Evolutionary conservation across 1,140 invertebrate genomes (phyloP).

Genomic region (Drosophila triauraria): DNA sequence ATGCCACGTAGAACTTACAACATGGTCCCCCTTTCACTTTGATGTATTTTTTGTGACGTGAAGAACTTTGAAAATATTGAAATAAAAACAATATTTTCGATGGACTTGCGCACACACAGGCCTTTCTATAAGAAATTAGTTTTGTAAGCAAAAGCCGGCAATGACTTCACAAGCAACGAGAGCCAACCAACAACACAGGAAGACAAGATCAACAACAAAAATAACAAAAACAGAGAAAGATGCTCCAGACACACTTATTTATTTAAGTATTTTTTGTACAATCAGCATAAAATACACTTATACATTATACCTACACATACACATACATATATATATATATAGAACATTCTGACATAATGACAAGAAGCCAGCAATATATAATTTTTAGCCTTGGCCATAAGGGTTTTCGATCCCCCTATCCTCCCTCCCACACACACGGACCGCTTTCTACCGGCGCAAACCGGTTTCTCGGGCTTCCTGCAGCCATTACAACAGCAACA

Average conservation of each 20-base stretch:
- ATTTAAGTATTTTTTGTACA: constrained; percentile 73
- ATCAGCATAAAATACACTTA: constrained; percentile 59
- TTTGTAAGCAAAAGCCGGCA: constrained; percentile 47
- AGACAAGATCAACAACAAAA: constrained; percentile 10
- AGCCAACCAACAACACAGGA: constrained; percentile 17
- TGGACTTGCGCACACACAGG: constrained; percentile 43
- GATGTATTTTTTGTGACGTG: constrained; percentile 31
- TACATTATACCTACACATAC: constrained; percentile 14
- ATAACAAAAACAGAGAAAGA: constrained; percentile 15
- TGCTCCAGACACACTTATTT: constrained; percentile 51
- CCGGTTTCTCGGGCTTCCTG: constrained; percentile 48
- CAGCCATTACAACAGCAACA: constrained; percentile 33
- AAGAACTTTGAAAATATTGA: constrained; percentile 68
- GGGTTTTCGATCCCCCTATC: constrained; percentile 21
- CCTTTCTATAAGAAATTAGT: constrained; percentile 49
- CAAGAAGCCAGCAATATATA: constrained; percentile 50
- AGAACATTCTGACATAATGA: constrained; percentile 27
- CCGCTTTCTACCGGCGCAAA: constrained; percentile 24
- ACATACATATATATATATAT: constrained; percentile 7
- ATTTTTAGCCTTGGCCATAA: constrained; percentile 36
- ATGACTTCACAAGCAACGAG: constrained; percentile 42
- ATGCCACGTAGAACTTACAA: constrained; percentile 72
- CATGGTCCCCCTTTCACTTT: background rate
- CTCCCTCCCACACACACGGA: background rate
- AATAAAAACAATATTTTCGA: constrained; percentile 56